Evolutionary conservation across 2,888 invertebrate genomes (phyloP).

Genomic region (Pristionchus exspectatus): DNA sequence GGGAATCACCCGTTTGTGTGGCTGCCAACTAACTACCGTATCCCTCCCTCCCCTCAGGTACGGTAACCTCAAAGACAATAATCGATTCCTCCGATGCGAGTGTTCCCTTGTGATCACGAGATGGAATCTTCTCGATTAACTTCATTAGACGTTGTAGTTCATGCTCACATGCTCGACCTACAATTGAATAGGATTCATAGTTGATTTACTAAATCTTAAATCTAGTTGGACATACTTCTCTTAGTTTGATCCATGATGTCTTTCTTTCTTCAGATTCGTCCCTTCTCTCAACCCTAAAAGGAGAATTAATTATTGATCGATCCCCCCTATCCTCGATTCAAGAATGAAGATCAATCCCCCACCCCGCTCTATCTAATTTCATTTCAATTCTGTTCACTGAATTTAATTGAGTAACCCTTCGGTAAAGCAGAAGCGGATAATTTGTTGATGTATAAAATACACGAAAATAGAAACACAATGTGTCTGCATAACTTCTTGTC

Average conservation of each 20-base stretch:
- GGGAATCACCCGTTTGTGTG: background rate
- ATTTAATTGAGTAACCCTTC: slow-evolving; percentile 52
- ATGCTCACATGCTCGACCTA: slow-evolving; percentile 55
- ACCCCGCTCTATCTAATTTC: slow-evolving; percentile 31
- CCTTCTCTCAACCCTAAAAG: background rate
- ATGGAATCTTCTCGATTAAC: slow-evolving; percentile 46
- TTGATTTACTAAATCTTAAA: background rate
- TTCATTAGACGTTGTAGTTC: slow-evolving; percentile 52
- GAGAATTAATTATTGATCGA: slow-evolving; percentile 17
- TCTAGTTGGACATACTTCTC: background rate
- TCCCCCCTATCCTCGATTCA: background rate
- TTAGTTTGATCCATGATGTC: slow-evolving; percentile 51
- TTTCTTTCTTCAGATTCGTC: slow-evolving; percentile 40
- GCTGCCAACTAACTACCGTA: background rate
- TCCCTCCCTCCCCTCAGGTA: background rate
- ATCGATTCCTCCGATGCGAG: slow-evolving; percentile 40
- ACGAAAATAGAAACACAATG: background rate
- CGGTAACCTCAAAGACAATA: slow-evolving; percentile 49
- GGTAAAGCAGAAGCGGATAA: slow-evolving; percentile 47
- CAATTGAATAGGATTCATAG: background rate
- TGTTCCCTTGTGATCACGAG: slow-evolving; percentile 24
- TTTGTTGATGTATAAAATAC: background rate
- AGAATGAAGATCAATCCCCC: background rate
- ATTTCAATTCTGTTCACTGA: slow-evolving; percentile 53
- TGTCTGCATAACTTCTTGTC: slow-evolving; percentile 2